Percentiles rank a stretch among this genome's conserved stretches.
Conservation (phyloP, 23 tunicate genomes). For the Ascidia mentula region DNA sequence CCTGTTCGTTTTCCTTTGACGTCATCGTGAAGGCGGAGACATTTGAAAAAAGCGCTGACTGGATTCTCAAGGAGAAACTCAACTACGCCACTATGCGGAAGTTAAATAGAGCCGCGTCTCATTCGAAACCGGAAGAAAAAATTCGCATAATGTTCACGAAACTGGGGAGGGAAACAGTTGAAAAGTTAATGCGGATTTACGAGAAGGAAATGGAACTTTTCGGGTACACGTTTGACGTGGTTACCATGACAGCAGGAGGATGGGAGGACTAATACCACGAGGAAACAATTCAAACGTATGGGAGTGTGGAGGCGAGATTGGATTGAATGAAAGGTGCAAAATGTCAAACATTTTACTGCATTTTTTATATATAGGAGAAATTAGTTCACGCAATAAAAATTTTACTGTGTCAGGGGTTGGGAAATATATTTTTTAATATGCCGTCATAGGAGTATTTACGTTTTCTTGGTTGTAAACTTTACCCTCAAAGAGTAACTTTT, state of each 20-base stretch:
- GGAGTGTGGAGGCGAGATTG: no score
- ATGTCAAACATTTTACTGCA: no score
- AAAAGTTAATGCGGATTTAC: constrained; percentile 23
- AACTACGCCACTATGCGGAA: constrained; percentile 10
- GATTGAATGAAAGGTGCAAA: no score
- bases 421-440: no score
- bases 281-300: no score
- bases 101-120: constrained; percentile 10
- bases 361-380: no score
- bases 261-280: no score
- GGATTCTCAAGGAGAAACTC: constrained; percentile 10
- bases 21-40: constrained; percentile 35
- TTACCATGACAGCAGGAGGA: constrained; percentile 42
- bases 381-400: no score
- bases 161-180: constrained; percentile 11
- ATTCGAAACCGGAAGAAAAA: background rate
- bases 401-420: no score
- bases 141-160: constrained; percentile 17
- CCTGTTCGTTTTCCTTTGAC: constrained; percentile 42
- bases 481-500: no score
- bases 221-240: constrained; percentile 45
- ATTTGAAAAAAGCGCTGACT: background rate
- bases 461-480: no score
- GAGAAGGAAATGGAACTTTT: constrained; percentile 24
- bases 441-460: no score